Evolutionary conservation across 1,140 invertebrate species (phyloP).

Genomic region (Dolichoris vasculosae): DNA sequence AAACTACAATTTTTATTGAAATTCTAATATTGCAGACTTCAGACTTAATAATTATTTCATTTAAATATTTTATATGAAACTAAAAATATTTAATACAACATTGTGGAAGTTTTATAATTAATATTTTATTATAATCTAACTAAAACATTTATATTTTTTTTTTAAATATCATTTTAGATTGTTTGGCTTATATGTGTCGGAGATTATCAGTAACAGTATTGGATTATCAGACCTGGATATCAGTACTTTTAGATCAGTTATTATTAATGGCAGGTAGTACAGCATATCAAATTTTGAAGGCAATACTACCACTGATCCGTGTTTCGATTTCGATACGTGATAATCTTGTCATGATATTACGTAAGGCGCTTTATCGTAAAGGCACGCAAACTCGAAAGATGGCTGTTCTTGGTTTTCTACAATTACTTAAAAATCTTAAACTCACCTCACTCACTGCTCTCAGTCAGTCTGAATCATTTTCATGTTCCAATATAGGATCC

Average conservation of each 20-base stretch:
- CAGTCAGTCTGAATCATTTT: constrained; percentile 68
- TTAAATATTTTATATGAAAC: neutral
- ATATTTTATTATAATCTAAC: neutral
- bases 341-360: constrained; percentile 75
- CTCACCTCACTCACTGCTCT: constrained; percentile 68
- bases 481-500: constrained; percentile 56
- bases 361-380: constrained; percentile 76
- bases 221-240: constrained; percentile 72
- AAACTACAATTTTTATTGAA: neutral
- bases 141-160: neutral
- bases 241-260: constrained; percentile 73
- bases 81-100: too few species aligned
- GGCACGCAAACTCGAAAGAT: constrained; percentile 73
- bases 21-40: too few species aligned
- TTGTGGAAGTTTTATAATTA: too few species aligned
- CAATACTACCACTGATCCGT: constrained; percentile 74
- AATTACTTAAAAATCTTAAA: constrained; percentile 75
- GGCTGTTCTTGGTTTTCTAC: constrained; percentile 76
- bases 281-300: constrained; percentile 72
- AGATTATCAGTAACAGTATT: constrained; percentile 71
- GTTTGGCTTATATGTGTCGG: constrained; percentile 73
- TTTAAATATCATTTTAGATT: constrained; percentile 66
- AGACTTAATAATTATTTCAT: neutral
- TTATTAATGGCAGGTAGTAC: constrained; percentile 67
- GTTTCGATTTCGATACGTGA: constrained; percentile 73